phyloP scores from a whole-genome alignment of 2,888 invertebrate genomes.

The Spialia ferax region DNA sequence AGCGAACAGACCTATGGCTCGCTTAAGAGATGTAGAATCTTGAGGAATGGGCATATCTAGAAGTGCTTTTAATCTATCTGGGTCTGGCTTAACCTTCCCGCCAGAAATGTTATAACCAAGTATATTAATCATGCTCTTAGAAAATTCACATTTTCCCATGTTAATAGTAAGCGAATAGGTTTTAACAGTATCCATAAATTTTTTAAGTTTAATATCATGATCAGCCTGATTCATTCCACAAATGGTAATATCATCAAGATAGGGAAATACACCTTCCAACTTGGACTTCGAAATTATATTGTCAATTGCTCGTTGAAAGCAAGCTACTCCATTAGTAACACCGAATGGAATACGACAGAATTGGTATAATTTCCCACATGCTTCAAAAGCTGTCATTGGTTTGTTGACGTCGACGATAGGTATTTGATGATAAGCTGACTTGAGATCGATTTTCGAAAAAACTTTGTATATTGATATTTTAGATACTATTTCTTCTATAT shows the following conservation, averaged over 20 bases:
- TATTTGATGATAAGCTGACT: not conserved
- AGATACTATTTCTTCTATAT: slow-evolving; percentile 17
- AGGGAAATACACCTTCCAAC: not conserved
- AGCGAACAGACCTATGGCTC: slow-evolving; percentile 1
- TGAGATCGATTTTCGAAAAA: slow-evolving; percentile 17
- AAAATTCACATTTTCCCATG: not conserved
- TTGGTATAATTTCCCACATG: not conserved
- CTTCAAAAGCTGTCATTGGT: slow-evolving; percentile 14
- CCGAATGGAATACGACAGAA: slow-evolving; percentile 13
- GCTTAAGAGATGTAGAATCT: slow-evolving; percentile 2
- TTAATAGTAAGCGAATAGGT: not conserved
- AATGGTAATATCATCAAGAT: not conserved
- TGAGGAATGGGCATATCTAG: not conserved
- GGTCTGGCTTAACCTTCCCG: not conserved
- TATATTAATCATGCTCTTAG: not conserved
- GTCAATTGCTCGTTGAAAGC: slow-evolving; percentile 17
- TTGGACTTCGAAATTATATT: not conserved
- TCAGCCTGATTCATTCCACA: not conserved
- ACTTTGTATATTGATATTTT: slow-evolving; percentile 18
- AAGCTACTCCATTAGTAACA: slow-evolving; percentile 15
- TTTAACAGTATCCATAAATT: not conserved
- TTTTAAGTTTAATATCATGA: not conserved
- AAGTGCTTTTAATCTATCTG: not conserved
- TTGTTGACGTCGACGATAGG: slow-evolving; percentile 1
- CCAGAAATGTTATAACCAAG: slow-evolving; percentile 1